Evolutionary conservation across 53 echinoderm and acorn worm species (phyloP), one percentile per base, ranked within the genome.

Genomic region (Holothuria leucospilota): DNA sequence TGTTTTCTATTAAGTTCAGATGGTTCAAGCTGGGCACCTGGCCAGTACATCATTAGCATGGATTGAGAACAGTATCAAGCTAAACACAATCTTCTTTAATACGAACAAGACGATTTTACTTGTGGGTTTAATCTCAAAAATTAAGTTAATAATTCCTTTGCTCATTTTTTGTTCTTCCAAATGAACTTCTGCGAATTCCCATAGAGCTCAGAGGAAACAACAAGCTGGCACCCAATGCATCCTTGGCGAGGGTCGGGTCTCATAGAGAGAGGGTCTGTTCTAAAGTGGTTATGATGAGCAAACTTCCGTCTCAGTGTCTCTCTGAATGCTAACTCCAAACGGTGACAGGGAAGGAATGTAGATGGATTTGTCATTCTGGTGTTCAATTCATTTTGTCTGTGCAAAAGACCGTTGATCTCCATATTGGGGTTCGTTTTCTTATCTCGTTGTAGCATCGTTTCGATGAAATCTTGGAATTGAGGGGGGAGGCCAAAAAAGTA

Each of bases 201-300:
- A 75, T 75, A 75, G 10, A 75, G 49, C 27, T 75, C 26, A 21
- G 75, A 75, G 20, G 75, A 75, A 26, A 75, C 75, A 25, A 75
- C 26, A 16, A 75, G 75, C 11, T 75, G 75, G 41, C 75, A 75
- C 25, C 75, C 75, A 11, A 75, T 51, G 51, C 75, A 75, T 13
- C 75, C 75, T 51, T n/a, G 49, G 25, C 75, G 46, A 24, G 75
- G 53, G 51, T 75, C 75, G 25, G 51, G 13, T 49, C 1, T 21
- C 24, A 52, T 16, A 24, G 25, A 10, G 21, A 30, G 6, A 26
- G 24, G 13, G n/a, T 51, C n/a, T 49, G 27, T n/a, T 52, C 0
- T 75, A 1, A 75, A 26, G 6, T 75, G 75, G 16, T 75, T 75
- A 5, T 75, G 75, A 52, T 75, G 75, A 9, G 75, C 75, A 39